phyloP scores from a whole-genome alignment of 2,888 invertebrate species.

The Mantis religiosa region DNA sequence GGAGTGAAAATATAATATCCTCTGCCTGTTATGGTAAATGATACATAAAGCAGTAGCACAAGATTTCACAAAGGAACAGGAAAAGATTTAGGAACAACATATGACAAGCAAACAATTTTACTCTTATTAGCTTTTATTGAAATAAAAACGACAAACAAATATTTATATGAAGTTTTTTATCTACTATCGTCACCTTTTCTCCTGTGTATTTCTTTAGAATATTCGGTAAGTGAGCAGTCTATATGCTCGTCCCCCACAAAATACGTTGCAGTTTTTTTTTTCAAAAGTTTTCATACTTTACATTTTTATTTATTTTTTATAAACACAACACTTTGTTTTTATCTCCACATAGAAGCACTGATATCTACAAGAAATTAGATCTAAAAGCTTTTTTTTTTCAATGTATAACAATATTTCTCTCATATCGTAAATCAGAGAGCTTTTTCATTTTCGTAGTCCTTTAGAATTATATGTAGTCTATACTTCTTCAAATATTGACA shows the following conservation, averaged over 20 bases:
- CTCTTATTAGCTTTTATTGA: slow-evolving; percentile 37
- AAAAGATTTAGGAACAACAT: neutral
- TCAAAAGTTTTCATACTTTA: slow-evolving; percentile 23
- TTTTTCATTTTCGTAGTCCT: slow-evolving; percentile 17
- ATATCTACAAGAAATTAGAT: slow-evolving; percentile 26
- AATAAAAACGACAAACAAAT: slow-evolving; percentile 49
- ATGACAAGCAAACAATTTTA: neutral
- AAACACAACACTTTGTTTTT: slow-evolving; percentile 25
- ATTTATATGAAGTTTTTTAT: slow-evolving; percentile 28
- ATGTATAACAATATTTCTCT: slow-evolving; percentile 26
- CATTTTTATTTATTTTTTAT: slow-evolving; percentile 25
- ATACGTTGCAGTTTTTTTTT: slow-evolving; percentile 28
- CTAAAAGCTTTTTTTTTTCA: slow-evolving; percentile 24
- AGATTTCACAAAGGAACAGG: neutral
- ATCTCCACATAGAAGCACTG: slow-evolving; percentile 28
- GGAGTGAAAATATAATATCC: no score
- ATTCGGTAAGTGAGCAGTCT: slow-evolving; percentile 30
- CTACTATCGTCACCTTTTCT: slow-evolving; percentile 23
- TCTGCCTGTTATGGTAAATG: no score
- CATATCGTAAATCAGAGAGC: slow-evolving; percentile 15
- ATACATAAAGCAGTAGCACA: no score
- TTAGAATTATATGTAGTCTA: slow-evolving; percentile 27
- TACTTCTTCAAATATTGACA: slow-evolving; percentile 21
- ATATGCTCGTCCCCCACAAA: slow-evolving; percentile 27
- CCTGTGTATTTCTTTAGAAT: slow-evolving; percentile 29